Conservation (phyloP, 2,113 vertebrate species). For the Calidris pygmaea region DNA sequence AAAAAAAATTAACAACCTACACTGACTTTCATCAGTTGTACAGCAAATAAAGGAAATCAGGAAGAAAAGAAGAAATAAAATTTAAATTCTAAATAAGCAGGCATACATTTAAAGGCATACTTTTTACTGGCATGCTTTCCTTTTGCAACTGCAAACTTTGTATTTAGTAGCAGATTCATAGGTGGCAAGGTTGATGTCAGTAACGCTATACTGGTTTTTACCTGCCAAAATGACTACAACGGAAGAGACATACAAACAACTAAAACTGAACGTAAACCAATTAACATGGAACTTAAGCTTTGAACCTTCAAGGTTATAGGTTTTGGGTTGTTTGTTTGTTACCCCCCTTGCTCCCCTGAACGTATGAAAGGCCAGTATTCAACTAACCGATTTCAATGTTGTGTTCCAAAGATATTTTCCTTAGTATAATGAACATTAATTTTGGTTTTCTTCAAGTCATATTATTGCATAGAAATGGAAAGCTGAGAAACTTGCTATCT, state of each 20-base stretch:
- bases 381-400: not conserved
- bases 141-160: not conserved
- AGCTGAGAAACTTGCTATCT: not conserved
- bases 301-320: not conserved
- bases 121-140: not conserved
- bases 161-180: not conserved
- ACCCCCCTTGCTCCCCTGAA: not conserved
- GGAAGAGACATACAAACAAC: not conserved
- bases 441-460: not conserved
- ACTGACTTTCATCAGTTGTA: not conserved
- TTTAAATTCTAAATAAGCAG: too few relatives aligned
- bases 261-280: not conserved
- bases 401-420: not conserved
- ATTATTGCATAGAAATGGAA: not conserved
- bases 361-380: not conserved
- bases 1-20: not conserved
- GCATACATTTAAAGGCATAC: not conserved
- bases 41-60: not conserved
- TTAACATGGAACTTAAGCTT: not conserved
- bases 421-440: not conserved
- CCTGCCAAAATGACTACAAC: not conserved
- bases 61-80: not conserved
- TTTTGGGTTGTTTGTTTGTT: not conserved
- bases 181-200: not conserved
- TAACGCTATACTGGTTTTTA: not conserved